phyloP scores from a whole-genome alignment of 2,888 invertebrate species.

The Agrochola circellaris region DNA sequence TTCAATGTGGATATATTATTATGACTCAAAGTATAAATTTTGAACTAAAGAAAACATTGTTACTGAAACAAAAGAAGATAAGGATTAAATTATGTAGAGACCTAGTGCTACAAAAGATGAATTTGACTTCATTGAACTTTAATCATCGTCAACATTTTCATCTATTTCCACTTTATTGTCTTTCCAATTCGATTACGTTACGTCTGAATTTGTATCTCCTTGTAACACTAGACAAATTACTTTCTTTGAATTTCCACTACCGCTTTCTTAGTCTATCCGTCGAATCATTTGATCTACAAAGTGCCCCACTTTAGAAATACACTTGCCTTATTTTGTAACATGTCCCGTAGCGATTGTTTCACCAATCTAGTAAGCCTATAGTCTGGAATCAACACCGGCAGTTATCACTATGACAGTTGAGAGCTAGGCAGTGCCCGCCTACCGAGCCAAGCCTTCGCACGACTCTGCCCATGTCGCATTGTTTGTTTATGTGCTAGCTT shows the following conservation, averaged over 20 bases:
- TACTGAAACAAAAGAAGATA: slow-evolving; percentile 24
- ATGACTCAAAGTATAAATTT: slow-evolving; percentile 12
- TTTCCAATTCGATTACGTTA: background rate
- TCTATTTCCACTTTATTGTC: background rate
- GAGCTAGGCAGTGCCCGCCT: slow-evolving; percentile 52
- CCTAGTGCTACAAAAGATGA: background rate
- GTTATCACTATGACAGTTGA: slow-evolving; percentile 37
- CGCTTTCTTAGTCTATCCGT: background rate
- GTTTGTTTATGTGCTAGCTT: slow-evolving; percentile 51
- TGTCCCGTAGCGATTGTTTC: slow-evolving; percentile 44
- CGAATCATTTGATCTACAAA: slow-evolving; percentile 4
- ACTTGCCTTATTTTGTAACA: slow-evolving; percentile 46
- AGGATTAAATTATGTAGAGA: no score
- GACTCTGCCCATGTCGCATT: slow-evolving; percentile 59
- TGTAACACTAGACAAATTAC: background rate
- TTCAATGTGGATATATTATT: slow-evolving; percentile 39
- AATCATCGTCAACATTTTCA: background rate
- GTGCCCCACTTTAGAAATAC: slow-evolving; percentile 24
- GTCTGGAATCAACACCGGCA: slow-evolving; percentile 32
- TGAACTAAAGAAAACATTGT: slow-evolving; percentile 21
- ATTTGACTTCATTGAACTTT: background rate
- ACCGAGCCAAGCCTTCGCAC: slow-evolving; percentile 68
- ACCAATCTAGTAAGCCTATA: slow-evolving; percentile 25
- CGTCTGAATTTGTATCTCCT: background rate
- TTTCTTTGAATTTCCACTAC: background rate